phyloP scores from a whole-genome alignment of 2,113 vertebrate species.

The Tetrax tetrax region DNA sequence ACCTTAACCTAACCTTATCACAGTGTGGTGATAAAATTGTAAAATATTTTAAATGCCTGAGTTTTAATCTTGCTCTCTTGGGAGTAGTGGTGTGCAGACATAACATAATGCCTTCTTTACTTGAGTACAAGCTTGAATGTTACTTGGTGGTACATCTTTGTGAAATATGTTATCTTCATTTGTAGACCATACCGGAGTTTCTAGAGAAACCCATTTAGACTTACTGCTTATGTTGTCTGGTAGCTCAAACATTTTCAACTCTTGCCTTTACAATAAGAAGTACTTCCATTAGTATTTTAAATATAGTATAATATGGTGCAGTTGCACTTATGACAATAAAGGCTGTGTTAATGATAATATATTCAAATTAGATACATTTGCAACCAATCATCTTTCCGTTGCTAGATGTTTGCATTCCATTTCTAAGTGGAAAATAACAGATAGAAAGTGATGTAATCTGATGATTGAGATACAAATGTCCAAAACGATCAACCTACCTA shows the following conservation, averaged over 20 bases:
- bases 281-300: neutral
- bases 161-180: neutral
- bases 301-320: neutral
- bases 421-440: neutral
- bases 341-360: neutral
- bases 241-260: neutral
- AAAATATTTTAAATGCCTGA: neutral
- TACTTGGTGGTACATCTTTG: neutral
- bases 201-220: neutral
- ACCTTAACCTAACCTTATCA: neutral
- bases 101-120: neutral
- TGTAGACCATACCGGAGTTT: neutral
- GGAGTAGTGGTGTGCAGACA: neutral
- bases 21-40: neutral
- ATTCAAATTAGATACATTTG: neutral
- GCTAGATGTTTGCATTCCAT: neutral
- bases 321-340: neutral
- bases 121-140: neutral
- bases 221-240: neutral
- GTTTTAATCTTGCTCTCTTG: neutral
- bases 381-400: neutral
- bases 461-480: neutral
- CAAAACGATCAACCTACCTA: neutral
- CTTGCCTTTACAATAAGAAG: neutral
- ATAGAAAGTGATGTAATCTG: neutral